These are phyloP conservation scores for Ptychochromis oligacanthus DNA, from an alignment of 2,113 vertebrate species.

Conservation along the genomic window DNA sequence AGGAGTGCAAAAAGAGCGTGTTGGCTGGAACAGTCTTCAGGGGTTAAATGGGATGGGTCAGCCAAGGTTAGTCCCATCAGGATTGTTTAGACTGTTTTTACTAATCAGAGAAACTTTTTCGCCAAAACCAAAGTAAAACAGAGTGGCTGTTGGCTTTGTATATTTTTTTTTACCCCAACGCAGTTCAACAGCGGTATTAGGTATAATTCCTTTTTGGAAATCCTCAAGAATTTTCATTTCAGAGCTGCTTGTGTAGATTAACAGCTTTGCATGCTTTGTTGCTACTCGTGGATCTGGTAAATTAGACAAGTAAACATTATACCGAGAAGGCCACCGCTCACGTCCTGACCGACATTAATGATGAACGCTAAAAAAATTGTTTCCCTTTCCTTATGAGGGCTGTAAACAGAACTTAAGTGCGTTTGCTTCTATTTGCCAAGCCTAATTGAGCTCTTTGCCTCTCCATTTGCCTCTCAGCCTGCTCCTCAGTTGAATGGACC, in stretches of 20 bases:
- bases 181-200: neutral
- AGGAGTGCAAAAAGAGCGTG: neutral
- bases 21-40: neutral
- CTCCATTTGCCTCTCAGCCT: constrained; percentile 26
- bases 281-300: constrained; percentile 44
- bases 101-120: constrained; percentile 1
- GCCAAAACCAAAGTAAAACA: neutral
- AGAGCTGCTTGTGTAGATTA: constrained; percentile 38
- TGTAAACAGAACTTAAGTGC: constrained; percentile 48
- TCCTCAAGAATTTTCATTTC: neutral
- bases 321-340: constrained; percentile 15
- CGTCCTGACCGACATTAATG: constrained; percentile 11
- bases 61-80: neutral
- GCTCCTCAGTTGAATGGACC: constrained; percentile 52
- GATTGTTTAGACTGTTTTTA: constrained; percentile 11
- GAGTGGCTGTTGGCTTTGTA: neutral
- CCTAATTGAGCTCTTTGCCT: constrained; percentile 36
- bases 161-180: neutral
- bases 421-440: constrained; percentile 46
- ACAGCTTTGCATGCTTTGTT: constrained; percentile 30
- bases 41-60: neutral
- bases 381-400: constrained; percentile 32
- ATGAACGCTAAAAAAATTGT: constrained; percentile 25
- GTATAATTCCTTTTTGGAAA: neutral
- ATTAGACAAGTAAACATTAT: constrained; percentile 44